These are phyloP conservation scores for Muscicapa adusta DNA, from an alignment of 2,113 vertebrate species.

Conservation along the genomic window DNA sequence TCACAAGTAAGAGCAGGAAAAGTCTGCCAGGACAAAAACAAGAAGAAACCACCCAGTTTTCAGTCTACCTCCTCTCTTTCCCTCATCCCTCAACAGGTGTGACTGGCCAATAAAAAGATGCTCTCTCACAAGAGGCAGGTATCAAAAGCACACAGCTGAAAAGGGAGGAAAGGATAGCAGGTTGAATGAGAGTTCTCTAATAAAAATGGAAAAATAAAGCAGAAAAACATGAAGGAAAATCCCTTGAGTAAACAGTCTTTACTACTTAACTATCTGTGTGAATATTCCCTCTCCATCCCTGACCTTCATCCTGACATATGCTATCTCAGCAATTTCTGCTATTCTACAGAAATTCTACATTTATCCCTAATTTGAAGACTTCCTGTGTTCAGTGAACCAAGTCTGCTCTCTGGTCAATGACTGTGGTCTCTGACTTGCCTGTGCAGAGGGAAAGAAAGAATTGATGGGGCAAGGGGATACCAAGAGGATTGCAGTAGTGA, in stretches of 20 bases:
- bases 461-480: neutral
- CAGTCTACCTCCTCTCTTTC: neutral
- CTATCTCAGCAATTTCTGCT: neutral
- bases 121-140: neutral
- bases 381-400: neutral
- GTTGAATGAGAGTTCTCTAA: neutral
- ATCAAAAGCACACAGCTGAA: neutral
- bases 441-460: neutral
- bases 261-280: neutral
- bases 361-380: neutral
- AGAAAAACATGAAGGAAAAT: neutral
- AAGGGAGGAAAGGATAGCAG: neutral
- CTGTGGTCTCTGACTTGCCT: neutral
- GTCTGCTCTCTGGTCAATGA: neutral
- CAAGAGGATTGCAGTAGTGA: neutral
- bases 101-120: neutral
- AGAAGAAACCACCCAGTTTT: neutral
- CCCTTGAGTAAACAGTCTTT: neutral
- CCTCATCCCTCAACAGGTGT: neutral
- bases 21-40: neutral
- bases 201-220: neutral
- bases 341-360: neutral
- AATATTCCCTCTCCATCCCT: neutral
- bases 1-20: neutral
- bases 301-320: neutral